Percentiles rank a stretch among this genome's conserved stretches.
Conservation (phyloP, 2,113 vertebrate species). For the Neomonachus schauinslandi region DNA sequence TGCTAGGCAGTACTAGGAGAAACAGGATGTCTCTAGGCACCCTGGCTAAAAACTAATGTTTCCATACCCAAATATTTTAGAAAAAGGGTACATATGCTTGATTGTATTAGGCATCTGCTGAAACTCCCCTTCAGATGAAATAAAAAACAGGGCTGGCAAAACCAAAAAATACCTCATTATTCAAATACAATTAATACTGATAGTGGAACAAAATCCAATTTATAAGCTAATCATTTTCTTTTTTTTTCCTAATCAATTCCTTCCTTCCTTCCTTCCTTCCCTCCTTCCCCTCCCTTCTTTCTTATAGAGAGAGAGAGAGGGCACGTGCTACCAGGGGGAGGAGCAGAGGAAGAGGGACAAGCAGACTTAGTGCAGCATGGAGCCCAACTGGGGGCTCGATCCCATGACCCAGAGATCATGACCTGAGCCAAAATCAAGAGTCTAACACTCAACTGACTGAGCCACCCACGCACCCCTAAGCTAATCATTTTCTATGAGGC, state of each 20-base stretch:
- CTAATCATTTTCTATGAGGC: background rate
- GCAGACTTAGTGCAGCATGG: background rate
- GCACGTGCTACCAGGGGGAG: background rate
- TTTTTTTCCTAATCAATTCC: too few relatives aligned
- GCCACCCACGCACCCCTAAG: background rate
- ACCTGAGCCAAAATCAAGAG: background rate
- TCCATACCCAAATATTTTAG: background rate
- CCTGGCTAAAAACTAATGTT: background rate
- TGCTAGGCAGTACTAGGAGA: background rate
- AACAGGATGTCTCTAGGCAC: background rate
- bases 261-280: too few relatives aligned
- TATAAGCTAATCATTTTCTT: background rate
- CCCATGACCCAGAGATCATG: background rate
- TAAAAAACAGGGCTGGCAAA: background rate
- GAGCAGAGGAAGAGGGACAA: background rate
- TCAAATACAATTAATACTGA: background rate
- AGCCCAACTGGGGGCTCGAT: background rate
- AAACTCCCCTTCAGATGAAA: background rate
- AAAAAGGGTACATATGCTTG: background rate
- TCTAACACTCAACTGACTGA: background rate
- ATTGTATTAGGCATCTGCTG: background rate
- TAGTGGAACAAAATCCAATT: background rate
- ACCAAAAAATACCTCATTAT: background rate
- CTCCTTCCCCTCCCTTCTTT: too few relatives aligned
- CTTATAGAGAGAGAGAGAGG: too few relatives aligned